Percentiles rank a stretch among this genome's conserved stretches.
Evolutionary conservation across 2,797 vertebrate species (phyloP).

Genomic region (Lemur catta): DNA sequence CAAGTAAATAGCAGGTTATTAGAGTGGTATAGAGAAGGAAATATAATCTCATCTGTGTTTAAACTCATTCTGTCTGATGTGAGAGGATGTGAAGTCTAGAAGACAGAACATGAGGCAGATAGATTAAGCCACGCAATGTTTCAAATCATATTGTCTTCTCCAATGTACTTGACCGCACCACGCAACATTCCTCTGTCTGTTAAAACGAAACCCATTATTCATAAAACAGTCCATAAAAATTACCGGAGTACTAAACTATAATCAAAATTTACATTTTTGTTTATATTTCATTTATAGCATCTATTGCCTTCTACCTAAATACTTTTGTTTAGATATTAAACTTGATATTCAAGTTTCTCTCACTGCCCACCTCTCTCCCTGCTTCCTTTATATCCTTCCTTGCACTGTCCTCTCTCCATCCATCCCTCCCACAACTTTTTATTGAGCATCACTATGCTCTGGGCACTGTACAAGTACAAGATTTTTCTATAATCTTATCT

Average conservation of each 20-base stretch:
- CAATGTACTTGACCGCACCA: neutral
- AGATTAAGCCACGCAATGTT: neutral
- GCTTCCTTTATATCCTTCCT: neutral
- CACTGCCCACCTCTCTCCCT: rapidly evolving
- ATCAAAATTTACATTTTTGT: neutral
- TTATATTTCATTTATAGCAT: neutral
- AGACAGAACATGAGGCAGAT: neutral
- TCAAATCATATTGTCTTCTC: neutral
- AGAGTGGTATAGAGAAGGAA: neutral
- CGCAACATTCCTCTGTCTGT: neutral
- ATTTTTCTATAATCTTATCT: neutral
- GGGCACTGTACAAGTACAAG: neutral
- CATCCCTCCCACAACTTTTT: neutral
- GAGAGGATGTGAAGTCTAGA: neutral
- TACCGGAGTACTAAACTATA: neutral
- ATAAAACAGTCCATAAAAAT: neutral
- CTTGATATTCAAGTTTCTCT: neutral
- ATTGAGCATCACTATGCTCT: neutral
- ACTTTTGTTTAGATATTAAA: neutral
- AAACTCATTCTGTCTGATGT: neutral
- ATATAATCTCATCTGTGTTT: neutral
- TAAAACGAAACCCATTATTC: neutral
- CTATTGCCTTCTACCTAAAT: neutral
- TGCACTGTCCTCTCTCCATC: neutral
- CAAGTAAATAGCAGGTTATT: neutral